A percentile compares a stretch with the other conserved stretches of the same genome.
These are phyloP conservation scores for Phyllostomus discolor DNA, from an alignment of 2,113 vertebrate species.

Conservation along the genomic window DNA sequence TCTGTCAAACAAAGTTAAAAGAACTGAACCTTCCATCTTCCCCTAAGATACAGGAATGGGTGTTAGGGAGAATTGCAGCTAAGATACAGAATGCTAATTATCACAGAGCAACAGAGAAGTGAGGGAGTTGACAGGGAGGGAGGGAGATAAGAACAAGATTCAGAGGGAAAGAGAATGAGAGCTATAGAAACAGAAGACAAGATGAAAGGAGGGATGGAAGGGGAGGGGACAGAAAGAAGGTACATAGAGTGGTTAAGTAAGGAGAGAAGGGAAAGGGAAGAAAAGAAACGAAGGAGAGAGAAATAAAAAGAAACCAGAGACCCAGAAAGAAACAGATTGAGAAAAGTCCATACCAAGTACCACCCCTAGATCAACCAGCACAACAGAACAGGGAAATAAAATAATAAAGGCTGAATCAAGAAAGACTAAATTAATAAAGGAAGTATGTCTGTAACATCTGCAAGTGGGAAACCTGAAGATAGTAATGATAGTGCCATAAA, in stretches of 20 bases:
- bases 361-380: neutral
- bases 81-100: neutral
- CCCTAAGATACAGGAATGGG: neutral
- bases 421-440: neutral
- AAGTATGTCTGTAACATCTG: neutral
- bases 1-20: neutral
- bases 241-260: neutral
- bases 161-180: neutral
- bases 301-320: neutral
- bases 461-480: neutral
- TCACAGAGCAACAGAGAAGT: neutral
- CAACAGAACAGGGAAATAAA: neutral
- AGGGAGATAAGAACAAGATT: neutral
- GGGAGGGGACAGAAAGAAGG: fast-evolving
- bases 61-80: neutral
- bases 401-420: neutral
- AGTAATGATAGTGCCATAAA: neutral
- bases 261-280: neutral
- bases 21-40: neutral
- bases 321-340: neutral
- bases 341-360: neutral
- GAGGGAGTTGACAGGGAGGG: neutral
- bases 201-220: neutral
- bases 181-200: neutral
- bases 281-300: neutral